These are phyloP conservation scores for Troglohyphantes excavatus DNA, from an alignment of 2,888 invertebrate species.

Conservation along the genomic window DNA sequence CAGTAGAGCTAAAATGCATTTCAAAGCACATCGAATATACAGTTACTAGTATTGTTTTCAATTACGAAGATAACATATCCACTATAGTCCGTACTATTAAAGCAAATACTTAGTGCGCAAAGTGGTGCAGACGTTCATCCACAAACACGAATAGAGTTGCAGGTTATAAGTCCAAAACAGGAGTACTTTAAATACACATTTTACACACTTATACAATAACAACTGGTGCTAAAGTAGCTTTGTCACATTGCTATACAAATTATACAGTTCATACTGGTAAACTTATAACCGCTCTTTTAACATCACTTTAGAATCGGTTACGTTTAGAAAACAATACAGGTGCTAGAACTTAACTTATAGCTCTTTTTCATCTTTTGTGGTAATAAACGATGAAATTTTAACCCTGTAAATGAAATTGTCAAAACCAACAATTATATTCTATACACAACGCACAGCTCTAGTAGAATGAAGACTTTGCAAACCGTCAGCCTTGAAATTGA, in stretches of 20 bases:
- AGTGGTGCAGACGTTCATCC: conserved; percentile 36
- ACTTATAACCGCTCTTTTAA: background rate
- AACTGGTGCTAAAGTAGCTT: conserved; percentile 23
- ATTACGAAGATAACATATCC: conserved; percentile 25
- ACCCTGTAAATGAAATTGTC: too few species aligned
- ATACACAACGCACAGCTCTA: too few species aligned
- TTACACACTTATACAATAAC: conserved; percentile 38
- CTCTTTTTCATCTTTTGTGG: too few species aligned
- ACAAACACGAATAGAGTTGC: conserved; percentile 30
- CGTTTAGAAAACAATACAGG: background rate
- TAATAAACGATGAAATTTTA: too few species aligned
- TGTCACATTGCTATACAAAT: conserved; percentile 15
- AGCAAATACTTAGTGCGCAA: conserved; percentile 29
- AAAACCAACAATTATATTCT: too few species aligned
- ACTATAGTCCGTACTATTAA: conserved; percentile 30
- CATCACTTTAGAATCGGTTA: background rate
- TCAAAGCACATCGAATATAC: conserved; percentile 33
- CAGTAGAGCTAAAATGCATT: conserved; percentile 21
- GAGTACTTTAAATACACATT: conserved; percentile 30
- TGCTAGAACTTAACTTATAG: too few species aligned
- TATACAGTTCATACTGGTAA: background rate
- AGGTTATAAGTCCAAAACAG: conserved; percentile 11
- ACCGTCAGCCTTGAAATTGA: too few species aligned
- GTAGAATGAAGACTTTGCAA: too few species aligned
- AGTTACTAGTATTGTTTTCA: conserved; percentile 26